Evolutionary conservation across 2,797 vertebrate genomes (phyloP), one percentile per base, ranked within the genome.

Genomic region (Chaunax sp.): DNA sequence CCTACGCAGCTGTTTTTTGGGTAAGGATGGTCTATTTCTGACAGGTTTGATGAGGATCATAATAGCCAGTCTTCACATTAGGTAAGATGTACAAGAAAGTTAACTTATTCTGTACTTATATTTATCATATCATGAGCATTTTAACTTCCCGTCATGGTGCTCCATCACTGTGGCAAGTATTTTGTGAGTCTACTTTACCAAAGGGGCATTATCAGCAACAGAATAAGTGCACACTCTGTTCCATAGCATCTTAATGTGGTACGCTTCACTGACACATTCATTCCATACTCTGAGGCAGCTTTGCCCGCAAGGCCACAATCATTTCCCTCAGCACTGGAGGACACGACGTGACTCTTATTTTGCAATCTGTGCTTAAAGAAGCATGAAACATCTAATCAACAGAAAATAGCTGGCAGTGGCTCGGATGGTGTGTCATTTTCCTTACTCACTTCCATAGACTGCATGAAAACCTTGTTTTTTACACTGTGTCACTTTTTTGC

Each of bases 301-400:
- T 78, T 81, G 68, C 82, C 87, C n/a, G 26, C 82, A 85, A 91
- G 90, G 88, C 87, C 82, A 74, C 79, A 86, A 78, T 89, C 57
- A 82, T 85, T 89, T 81, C 80, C 75, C 74, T 69, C 70, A 76
- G 52, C 53, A 38, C 88, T 50, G 75, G 76, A 90, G 89, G 90
- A 84, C 81, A 89, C 86, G 82, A 86, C 45, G 71, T 79, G 78
- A 81, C 84, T 85, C 75, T 68, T 83, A 80, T 91, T 90, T 75
- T 87, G 72, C 86, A 90, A 86, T 90, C 84, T 90, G 84, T 87
- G 90, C 77, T 90, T 90, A 91, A 90, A 92, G 87, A 89, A 91
- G 87, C 90, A 87, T 90, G 87, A 91, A 91, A 90, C 88, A 85
- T 91, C 86, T 90, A 80, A 87, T 89, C 81, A 91, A 74, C 76